These are phyloP conservation scores for Lerista edwardsae DNA, from an alignment of 2,797 vertebrate genomes.

Conservation along the genomic window DNA sequence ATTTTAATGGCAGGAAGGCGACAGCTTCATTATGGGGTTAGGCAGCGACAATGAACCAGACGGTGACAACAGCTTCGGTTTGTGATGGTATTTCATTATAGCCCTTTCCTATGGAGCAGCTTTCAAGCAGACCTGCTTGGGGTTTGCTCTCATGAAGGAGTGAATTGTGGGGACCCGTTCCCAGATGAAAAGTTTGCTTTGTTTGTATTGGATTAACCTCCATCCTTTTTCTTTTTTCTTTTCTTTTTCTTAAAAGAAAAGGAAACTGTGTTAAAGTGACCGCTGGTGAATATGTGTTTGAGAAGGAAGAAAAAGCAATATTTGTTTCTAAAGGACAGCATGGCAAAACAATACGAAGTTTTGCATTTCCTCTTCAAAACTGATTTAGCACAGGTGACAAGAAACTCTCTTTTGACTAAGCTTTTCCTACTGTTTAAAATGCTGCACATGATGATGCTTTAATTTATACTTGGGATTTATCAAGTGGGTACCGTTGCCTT, in stretches of 20 bases:
- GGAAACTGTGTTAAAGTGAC: slow-evolving; percentile 69
- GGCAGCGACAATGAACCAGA: slow-evolving; percentile 66
- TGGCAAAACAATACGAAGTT: slow-evolving; percentile 78
- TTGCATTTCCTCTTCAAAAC: slow-evolving; percentile 70
- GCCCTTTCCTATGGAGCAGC: slow-evolving; percentile 64
- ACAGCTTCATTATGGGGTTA: slow-evolving; percentile 65
- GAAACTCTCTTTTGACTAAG: slow-evolving; percentile 78
- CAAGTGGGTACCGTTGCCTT: slow-evolving; percentile 68
- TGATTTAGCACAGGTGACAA: slow-evolving; percentile 73
- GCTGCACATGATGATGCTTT: slow-evolving; percentile 76
- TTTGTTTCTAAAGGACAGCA: slow-evolving; percentile 75
- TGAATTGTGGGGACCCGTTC: slow-evolving; percentile 56
- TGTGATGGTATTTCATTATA: slow-evolving; percentile 56
- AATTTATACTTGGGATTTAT: slow-evolving; percentile 74
- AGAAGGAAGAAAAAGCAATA: slow-evolving; percentile 82
- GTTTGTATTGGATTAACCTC: slow-evolving; percentile 46
- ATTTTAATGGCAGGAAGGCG: slow-evolving; percentile 75
- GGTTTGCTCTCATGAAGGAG: slow-evolving; percentile 66
- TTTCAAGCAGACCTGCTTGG: slow-evolving; percentile 62
- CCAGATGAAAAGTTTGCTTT: slow-evolving; percentile 69
- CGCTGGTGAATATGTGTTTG: slow-evolving; percentile 78
- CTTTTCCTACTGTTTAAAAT: slow-evolving; percentile 71
- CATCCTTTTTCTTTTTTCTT: slow-evolving; percentile 60
- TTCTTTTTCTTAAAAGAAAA: slow-evolving; percentile 53
- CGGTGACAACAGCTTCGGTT: slow-evolving; percentile 58